Evolutionary conservation across 2,888 invertebrate genomes (phyloP).

Genomic region (Dromius quadrimaculatus): DNA sequence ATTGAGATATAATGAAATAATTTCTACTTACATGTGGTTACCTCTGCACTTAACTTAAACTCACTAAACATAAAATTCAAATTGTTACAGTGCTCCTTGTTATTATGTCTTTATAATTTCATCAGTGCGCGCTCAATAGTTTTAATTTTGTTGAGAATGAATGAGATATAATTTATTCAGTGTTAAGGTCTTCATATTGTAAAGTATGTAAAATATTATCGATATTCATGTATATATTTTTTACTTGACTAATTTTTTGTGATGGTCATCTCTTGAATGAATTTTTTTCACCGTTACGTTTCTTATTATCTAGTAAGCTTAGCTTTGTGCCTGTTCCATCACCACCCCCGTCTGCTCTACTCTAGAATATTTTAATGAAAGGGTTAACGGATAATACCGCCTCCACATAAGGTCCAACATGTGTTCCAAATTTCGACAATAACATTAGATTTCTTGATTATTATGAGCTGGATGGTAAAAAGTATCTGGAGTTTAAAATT

Average conservation of each 20-base stretch:
- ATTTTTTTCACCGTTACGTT: constrained; percentile 29
- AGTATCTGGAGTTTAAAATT: constrained; percentile 36
- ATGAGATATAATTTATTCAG: no score
- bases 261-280: constrained; percentile 24
- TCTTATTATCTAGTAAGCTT: constrained; percentile 22
- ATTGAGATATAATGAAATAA: constrained; percentile 41
- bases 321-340: constrained; percentile 8
- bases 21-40: constrained; percentile 17
- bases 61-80: constrained; percentile 20
- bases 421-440: neutral
- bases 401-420: constrained; percentile 1
- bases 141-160: neutral
- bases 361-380: constrained; percentile 28
- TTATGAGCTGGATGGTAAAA: constrained; percentile 9
- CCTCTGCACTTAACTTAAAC: neutral
- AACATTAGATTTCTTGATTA: constrained; percentile 35
- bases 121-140: constrained; percentile 11
- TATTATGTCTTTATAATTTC: constrained; percentile 49
- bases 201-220: no score
- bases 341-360: constrained; percentile 23
- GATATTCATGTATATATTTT: neutral
- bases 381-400: constrained; percentile 13
- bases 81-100: constrained; percentile 11
- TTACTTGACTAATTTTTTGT: constrained; percentile 8
- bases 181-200: no score